Evolutionary conservation across 2,888 invertebrate species (phyloP).

Genomic region (Tipula confusa): DNA sequence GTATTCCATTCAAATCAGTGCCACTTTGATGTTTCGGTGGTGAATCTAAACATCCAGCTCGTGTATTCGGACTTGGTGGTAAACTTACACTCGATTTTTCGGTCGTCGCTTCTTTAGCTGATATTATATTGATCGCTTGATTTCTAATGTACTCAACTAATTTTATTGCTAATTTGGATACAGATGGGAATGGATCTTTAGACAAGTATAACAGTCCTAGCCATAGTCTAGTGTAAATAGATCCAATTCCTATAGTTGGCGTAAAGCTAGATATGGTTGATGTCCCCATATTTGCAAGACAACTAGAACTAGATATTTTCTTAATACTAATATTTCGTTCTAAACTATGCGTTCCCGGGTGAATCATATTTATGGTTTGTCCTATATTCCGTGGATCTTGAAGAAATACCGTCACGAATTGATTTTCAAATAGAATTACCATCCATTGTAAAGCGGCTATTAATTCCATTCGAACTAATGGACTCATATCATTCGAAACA

Average conservation of each 20-base stretch:
- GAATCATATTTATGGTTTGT: background rate
- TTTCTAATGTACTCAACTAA: slow-evolving; percentile 73
- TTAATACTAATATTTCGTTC: slow-evolving; percentile 52
- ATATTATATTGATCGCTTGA: slow-evolving; percentile 52
- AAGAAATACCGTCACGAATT: slow-evolving; percentile 74
- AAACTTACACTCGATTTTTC: slow-evolving; percentile 53
- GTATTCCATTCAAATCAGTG: background rate
- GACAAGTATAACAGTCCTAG: slow-evolving; percentile 70
- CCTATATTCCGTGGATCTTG: slow-evolving; percentile 51
- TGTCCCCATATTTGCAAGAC: slow-evolving; percentile 56
- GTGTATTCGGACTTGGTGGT: slow-evolving; percentile 59
- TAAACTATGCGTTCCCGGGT: slow-evolving; percentile 47
- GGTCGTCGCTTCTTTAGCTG: slow-evolving; percentile 48
- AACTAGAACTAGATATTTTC: slow-evolving; percentile 65
- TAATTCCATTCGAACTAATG: slow-evolving; percentile 81
- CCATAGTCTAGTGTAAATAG: slow-evolving; percentile 89
- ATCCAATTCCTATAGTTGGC: slow-evolving; percentile 42
- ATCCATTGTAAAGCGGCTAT: slow-evolving; percentile 83
- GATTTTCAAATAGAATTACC: slow-evolving; percentile 79
- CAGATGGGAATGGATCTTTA: slow-evolving; percentile 82
- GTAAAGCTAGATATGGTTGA: slow-evolving; percentile 36
- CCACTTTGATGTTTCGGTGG: slow-evolving; percentile 35
- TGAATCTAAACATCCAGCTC: slow-evolving; percentile 48
- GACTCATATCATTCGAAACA: slow-evolving; percentile 77
- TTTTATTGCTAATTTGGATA: slow-evolving; percentile 70